Evolutionary conservation across 2,797 vertebrate genomes (phyloP).

Genomic region (Acanthurus lineatus): DNA sequence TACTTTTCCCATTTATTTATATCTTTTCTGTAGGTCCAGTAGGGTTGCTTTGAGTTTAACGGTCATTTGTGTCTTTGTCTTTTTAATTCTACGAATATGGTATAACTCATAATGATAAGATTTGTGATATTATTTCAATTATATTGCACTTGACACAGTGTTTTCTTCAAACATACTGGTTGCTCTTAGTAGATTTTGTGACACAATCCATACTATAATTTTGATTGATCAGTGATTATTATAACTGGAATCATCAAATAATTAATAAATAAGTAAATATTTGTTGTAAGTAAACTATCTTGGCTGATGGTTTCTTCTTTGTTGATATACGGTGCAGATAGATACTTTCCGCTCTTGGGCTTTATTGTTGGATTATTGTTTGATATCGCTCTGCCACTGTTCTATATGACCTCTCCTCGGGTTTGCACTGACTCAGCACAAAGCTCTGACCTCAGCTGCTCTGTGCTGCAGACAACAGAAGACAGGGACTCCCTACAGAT

Average conservation of each 20-base stretch:
- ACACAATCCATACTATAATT: fast-evolving
- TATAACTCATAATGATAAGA: too few relatives aligned
- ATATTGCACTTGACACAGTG: background rate
- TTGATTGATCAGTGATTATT: background rate
- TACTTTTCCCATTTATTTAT: too few relatives aligned
- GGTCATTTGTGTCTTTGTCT: too few relatives aligned
- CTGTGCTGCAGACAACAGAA: slow-evolving; percentile 55
- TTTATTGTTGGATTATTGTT: slow-evolving; percentile 33
- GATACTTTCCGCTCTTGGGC: slow-evolving; percentile 15
- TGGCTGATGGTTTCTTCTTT: background rate
- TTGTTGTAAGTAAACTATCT: background rate
- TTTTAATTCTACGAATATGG: too few relatives aligned
- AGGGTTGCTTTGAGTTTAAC: too few relatives aligned
- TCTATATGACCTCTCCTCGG: slow-evolving; percentile 45
- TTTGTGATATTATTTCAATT: background rate
- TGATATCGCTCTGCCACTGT: slow-evolving; percentile 45
- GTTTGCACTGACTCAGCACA: slow-evolving; percentile 73
- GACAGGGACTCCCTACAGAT: slow-evolving; percentile 67
- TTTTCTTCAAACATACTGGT: background rate
- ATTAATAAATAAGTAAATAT: background rate
- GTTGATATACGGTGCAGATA: slow-evolving; percentile 8
- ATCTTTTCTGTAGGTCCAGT: too few relatives aligned
- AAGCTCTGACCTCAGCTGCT: slow-evolving; percentile 70
- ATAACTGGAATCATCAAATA: background rate
- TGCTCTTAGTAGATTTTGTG: background rate